A percentile compares a stretch with the other conserved stretches of the same genome.
Evolutionary conservation across 2,888 invertebrate species (phyloP).

Genomic region (Tyria jacobaeae): DNA sequence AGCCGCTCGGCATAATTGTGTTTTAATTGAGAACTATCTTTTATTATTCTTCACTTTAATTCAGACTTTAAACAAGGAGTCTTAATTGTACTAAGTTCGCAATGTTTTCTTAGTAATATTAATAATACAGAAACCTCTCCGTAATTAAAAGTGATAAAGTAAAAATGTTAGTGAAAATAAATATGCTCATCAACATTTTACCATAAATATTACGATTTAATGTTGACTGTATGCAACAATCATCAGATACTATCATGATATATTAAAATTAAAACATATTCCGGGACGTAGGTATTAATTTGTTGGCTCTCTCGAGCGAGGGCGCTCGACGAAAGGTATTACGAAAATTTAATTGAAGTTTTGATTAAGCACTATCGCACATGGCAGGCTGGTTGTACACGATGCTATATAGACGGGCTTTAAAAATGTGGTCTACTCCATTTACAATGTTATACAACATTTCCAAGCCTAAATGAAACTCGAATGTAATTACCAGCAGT

Average conservation of each 20-base stretch:
- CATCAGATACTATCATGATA: slow-evolving; percentile 53
- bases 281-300: slow-evolving; percentile 70
- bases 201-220: slow-evolving; percentile 33
- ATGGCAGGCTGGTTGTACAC: slow-evolving; percentile 57
- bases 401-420: slow-evolving; percentile 42
- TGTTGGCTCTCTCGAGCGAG: slow-evolving; percentile 67
- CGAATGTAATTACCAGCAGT: slow-evolving; percentile 39
- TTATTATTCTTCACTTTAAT: slow-evolving; percentile 48
- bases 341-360: slow-evolving; percentile 83
- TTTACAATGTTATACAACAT: slow-evolving; percentile 23
- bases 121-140: slow-evolving; percentile 13
- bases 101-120: slow-evolving; percentile 14
- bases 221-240: slow-evolving; percentile 52
- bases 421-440: slow-evolving; percentile 43
- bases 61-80: slow-evolving; percentile 34
- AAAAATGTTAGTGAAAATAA: slow-evolving; percentile 6
- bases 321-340: slow-evolving; percentile 74
- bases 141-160: slow-evolving; percentile 15
- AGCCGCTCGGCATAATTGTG: slow-evolving; percentile 43
- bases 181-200: slow-evolving; percentile 15
- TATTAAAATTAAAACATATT: slow-evolving; percentile 73
- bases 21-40: slow-evolving; percentile 57
- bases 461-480: slow-evolving; percentile 12
- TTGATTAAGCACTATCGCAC: slow-evolving; percentile 79
- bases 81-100: slow-evolving; percentile 21